Evolutionary conservation across 92 coral and sea anemone genomes (phyloP), one percentile per base, ranked within the genome.

Genomic region (Phymanthus crucifer): DNA sequence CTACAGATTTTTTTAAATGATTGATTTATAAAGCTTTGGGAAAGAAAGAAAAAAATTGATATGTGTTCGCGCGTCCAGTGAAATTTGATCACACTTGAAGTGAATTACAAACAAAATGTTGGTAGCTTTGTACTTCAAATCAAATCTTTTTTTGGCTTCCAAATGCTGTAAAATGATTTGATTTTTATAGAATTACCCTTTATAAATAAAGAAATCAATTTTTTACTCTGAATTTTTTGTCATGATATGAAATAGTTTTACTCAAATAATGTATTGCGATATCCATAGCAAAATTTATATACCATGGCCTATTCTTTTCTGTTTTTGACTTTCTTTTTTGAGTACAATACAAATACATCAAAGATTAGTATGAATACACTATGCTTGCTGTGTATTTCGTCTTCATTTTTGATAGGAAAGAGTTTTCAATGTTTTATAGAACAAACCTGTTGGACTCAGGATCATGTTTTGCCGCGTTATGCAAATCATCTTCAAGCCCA

Each of bases 101-200:
- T 52, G 61, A 10, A 10, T 14, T 52, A 52, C 19, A 52, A 52
- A 52, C 3, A n/a, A n/a, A 52, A 52, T 52, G 61, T 52, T 52
- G 19, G 61, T 52, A 7, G 61, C 61, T 52, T 52, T 52, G 12
- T 23, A 5, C 19, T 14, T 5, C 10, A 52, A 52, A 52, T 52
- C 61, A 52, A 52, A 52, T 52, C 61, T 23, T 52, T 52, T 52
- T 52, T 52, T 52, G n/a, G n/a, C 16, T 52, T 18, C 61, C 19
- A 18, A 52, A 52, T 52, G n/a, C n/a, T 52, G 61, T 52, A 52
- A 52, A 52, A 52, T 52, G n/a, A 52, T 52, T 52, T 52, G 61
- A 52, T 52, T 52, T 52, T 52, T 7, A 10, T 10, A 52, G 61
- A 52, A 52, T 52, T 10, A 52, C 61, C n/a, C 61, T 18, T n/a